These are phyloP conservation scores for Cryptomyrus ogoouensis DNA, from an alignment of 2,113 vertebrate species.

Conservation along the genomic window DNA sequence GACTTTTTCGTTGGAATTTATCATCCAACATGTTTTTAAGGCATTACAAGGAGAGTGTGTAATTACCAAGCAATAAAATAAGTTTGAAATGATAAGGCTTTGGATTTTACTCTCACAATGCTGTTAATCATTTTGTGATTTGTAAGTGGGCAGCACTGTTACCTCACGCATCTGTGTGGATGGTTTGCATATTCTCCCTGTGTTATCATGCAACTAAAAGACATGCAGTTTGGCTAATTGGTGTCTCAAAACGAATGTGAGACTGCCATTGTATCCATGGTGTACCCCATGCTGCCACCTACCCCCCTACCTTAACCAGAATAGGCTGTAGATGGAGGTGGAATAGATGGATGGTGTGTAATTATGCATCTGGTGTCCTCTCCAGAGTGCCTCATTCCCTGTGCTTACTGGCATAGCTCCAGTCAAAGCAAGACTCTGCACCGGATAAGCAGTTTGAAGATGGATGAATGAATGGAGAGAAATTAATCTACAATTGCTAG, in stretches of 20 bases:
- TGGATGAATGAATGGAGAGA: background rate
- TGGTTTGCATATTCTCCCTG: background rate
- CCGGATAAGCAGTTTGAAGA: background rate
- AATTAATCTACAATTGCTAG: background rate
- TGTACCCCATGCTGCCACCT: background rate
- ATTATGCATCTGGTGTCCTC: background rate
- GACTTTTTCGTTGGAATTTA: slow-evolving; percentile 61
- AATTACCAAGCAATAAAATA: slow-evolving; percentile 65
- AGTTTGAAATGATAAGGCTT: slow-evolving; percentile 37
- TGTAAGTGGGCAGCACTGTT: background rate
- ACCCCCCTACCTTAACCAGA: background rate
- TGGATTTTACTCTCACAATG: background rate
- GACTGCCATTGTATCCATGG: background rate
- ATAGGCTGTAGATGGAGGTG: background rate
- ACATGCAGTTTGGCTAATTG: background rate
- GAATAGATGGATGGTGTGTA: background rate
- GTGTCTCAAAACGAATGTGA: background rate
- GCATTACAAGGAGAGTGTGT: slow-evolving; percentile 68
- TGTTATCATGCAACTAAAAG: background rate
- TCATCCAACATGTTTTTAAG: slow-evolving; percentile 78
- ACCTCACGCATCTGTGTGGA: background rate
- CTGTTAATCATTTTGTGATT: background rate
- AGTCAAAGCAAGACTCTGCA: background rate
- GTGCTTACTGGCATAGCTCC: background rate
- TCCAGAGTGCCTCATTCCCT: background rate